A percentile compares a stretch with the other conserved stretches of the same genome.
Evolutionary conservation across 2,113 vertebrate genomes (phyloP).

Genomic region (Mastomys natalensis): DNA sequence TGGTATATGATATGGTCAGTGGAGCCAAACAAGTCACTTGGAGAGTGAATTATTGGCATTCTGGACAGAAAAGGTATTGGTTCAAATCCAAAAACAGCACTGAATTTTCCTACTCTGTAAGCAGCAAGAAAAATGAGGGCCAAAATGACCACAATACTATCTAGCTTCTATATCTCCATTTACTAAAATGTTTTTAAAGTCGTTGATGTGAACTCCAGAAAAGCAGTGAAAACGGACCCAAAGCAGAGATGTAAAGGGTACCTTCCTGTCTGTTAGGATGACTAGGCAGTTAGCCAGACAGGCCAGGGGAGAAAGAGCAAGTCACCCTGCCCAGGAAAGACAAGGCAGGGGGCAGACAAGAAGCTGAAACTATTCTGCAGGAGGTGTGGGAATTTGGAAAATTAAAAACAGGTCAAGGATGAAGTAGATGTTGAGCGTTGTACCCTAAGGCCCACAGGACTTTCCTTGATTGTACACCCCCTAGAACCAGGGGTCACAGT

Average conservation of each 20-base stretch:
- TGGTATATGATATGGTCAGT: conserved; percentile 77
- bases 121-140: conserved; percentile 81
- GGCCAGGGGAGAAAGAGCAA: conserved; percentile 54
- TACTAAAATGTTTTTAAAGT: conserved; percentile 76
- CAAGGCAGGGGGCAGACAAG: conserved; percentile 63
- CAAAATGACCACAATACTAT: conserved; percentile 83
- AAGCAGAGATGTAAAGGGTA: conserved; percentile 68
- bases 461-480: neutral
- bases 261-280: conserved; percentile 68
- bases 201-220: conserved; percentile 75
- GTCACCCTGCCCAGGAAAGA: conserved; percentile 57
- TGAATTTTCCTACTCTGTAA: conserved; percentile 82
- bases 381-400: conserved; percentile 52
- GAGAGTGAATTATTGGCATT: conserved; percentile 82
- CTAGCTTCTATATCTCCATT: conserved; percentile 80
- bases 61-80: conserved; percentile 81
- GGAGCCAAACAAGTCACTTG: conserved; percentile 80
- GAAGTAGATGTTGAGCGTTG: neutral
- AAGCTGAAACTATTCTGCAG: conserved; percentile 41
- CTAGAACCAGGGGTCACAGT: neutral
- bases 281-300: conserved; percentile 48
- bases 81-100: conserved; percentile 82
- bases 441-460: neutral
- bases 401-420: conserved; percentile 61
- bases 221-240: conserved; percentile 64